Conservation (phyloP, 2,888 invertebrate genomes). For the Pyrocoelia pectoralis region DNA sequence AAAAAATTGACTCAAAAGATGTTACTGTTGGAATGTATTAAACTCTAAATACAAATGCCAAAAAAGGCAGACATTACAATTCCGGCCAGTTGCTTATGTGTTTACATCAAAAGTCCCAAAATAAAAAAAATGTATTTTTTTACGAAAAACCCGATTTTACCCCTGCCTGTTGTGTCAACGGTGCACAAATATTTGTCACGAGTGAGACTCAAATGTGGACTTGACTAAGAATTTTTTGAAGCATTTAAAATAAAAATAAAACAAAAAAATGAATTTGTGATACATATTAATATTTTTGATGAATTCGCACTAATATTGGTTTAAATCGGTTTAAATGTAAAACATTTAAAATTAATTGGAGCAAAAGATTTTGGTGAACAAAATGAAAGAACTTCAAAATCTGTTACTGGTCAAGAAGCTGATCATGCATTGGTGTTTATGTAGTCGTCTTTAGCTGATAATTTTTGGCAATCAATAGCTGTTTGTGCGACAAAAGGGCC, state of each 20-base stretch:
- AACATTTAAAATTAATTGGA: constrained; percentile 5
- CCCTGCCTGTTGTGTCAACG: constrained; percentile 15
- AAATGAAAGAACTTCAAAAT: constrained; percentile 5
- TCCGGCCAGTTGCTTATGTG: constrained; percentile 10
- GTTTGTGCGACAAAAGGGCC: constrained; percentile 22
- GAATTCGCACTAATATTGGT: neutral
- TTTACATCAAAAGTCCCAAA: constrained; percentile 21
- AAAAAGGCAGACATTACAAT: neutral
- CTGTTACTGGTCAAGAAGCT: constrained; percentile 9
- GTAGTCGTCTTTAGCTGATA: constrained; percentile 18
- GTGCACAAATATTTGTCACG: constrained; percentile 14
- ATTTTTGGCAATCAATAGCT: constrained; percentile 24
- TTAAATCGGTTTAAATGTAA: too few species aligned
- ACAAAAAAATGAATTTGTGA: constrained; percentile 6
- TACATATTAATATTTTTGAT: constrained; percentile 11
- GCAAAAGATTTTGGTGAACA: constrained; percentile 24
- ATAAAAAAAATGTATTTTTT: constrained; percentile 17
- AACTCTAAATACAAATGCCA: too few species aligned
- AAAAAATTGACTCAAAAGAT: too few species aligned
- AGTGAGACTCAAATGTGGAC: constrained; percentile 18
- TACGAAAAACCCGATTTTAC: constrained; percentile 12
- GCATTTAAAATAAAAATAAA: constrained; percentile 20
- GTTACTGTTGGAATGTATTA: too few species aligned
- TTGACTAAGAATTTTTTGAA: constrained; percentile 21
- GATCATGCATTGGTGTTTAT: constrained; percentile 29